Conservation (phyloP, 2,888 invertebrate genomes). For the Conistra vaccinii region DNA sequence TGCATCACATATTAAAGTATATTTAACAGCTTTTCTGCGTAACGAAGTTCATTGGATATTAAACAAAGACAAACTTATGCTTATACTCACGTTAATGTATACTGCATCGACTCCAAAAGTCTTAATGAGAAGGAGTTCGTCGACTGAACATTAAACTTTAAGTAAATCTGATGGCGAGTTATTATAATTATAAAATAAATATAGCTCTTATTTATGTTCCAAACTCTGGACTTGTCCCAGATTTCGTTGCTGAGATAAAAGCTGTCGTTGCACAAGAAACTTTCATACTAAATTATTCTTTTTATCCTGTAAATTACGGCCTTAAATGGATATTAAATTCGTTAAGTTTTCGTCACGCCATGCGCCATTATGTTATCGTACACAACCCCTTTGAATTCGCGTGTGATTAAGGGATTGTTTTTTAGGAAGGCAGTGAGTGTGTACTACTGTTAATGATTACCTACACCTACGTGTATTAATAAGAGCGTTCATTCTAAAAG, state of each 20-base stretch:
- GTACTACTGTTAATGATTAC: not conserved
- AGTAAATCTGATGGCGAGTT: conserved; percentile 75
- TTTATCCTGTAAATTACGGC: conserved; percentile 43
- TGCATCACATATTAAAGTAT: not conserved
- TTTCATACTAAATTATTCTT: conserved; percentile 56
- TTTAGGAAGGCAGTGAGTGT: not conserved
- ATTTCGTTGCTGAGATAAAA: conserved; percentile 73
- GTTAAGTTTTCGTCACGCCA: conserved; percentile 55
- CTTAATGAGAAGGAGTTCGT: conserved; percentile 32
- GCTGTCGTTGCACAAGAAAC: conserved; percentile 71
- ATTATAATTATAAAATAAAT: conserved; percentile 77
- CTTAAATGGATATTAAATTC: conserved; percentile 57
- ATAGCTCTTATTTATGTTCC: conserved; percentile 76
- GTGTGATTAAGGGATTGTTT: conserved; percentile 32
- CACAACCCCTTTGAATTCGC: conserved; percentile 14
- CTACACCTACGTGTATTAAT: not conserved
- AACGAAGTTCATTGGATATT: conserved; percentile 2
- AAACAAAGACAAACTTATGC: not conserved
- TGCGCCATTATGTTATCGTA: conserved; percentile 34
- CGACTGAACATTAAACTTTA: conserved; percentile 56
- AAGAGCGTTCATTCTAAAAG: too few relatives aligned
- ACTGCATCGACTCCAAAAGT: conserved; percentile 27
- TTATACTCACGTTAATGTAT: not conserved
- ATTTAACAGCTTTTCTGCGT: not conserved
- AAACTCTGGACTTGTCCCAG: conserved; percentile 73